Evolutionary conservation across 2,888 invertebrate species (phyloP).

Genomic region (Acanthosepion pharaonis): DNA sequence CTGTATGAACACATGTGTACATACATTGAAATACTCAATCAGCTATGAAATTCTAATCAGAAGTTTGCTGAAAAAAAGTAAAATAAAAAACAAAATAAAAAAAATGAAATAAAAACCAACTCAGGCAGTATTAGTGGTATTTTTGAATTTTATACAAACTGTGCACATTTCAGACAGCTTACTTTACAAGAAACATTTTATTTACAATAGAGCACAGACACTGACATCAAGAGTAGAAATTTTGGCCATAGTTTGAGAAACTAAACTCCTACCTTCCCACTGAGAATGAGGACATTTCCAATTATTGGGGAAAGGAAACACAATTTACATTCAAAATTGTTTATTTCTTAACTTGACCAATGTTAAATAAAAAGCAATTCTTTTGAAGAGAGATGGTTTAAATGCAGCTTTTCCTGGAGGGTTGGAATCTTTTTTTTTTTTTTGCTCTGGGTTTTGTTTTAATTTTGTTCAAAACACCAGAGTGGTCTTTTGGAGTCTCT

Average conservation of each 20-base stretch:
- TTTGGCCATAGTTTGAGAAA: too few relatives aligned
- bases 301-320: not conserved
- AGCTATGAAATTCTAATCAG: too few relatives aligned
- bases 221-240: not conserved
- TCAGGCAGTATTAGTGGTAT: not conserved
- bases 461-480: not conserved
- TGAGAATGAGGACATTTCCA: not conserved
- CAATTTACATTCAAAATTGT: not conserved
- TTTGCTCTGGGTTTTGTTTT: not conserved
- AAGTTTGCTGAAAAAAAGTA: not conserved
- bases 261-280: not conserved
- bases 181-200: conserved; percentile 25
- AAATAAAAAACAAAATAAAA: not conserved
- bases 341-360: not conserved
- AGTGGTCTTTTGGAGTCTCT: too few relatives aligned
- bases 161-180: not conserved
- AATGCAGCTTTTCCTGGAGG: too few relatives aligned
- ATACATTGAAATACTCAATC: too few relatives aligned
- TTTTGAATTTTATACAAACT: conserved; percentile 8
- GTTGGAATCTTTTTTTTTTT: not conserved
- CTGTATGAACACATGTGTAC: too few relatives aligned
- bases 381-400: not conserved
- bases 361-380: not conserved
- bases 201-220: conserved; percentile 33
- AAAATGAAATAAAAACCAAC: not conserved